Evolutionary conservation across 2,113 vertebrate species (phyloP), one percentile per base, ranked within the genome.

Genomic region (Triplophysa siluroides): DNA sequence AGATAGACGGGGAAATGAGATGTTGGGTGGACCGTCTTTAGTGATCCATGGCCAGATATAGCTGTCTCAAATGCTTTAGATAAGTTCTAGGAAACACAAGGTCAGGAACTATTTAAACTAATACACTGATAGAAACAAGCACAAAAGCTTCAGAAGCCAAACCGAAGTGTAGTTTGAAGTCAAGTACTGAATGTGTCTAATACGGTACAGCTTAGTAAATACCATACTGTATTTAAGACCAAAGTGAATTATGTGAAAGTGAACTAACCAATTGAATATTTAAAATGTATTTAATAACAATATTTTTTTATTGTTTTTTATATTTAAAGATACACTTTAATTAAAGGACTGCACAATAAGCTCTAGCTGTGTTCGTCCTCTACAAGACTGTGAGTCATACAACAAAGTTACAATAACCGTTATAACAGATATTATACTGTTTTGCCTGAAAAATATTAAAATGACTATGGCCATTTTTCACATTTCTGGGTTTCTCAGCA

Each of bases 1-100:
- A 82, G 81, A 80, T 81, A 77, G 83, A 69, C 58, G 50, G 76
- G 78, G 87, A 86, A 90, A 89, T 89, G 81, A 77, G 38, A 74
- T 83, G 85, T 75, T 83, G 85, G 81, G 47, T 68, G 38, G 72
- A 82, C 68, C 72, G 33, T 54, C 29, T 58, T 66, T 33, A 52
- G 62, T 50, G 75, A 77, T 77, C 45, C 16, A 26, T 65, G 45
- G 19, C 62, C 62, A 77, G 62, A 76, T 63, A 12, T 8, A 19
- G 45, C 47, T 77, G 18, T 33, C 33, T 26, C 47, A 65, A 24
- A 38, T 38, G 33, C 33, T 76, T 45, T 12, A 12, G 58, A 75
- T 76, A 65, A 54, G 45, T 38, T 76, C 13, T n/a, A 18, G 65
- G 45, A 76, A 4, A 19, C 60, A 52, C 62, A 52, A 47, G 43